A percentile compares a stretch with the other conserved stretches of the same genome.
These are phyloP conservation scores for Panulirus ornatus DNA, from an alignment of 1,140 invertebrate species.

Conservation along the genomic window DNA sequence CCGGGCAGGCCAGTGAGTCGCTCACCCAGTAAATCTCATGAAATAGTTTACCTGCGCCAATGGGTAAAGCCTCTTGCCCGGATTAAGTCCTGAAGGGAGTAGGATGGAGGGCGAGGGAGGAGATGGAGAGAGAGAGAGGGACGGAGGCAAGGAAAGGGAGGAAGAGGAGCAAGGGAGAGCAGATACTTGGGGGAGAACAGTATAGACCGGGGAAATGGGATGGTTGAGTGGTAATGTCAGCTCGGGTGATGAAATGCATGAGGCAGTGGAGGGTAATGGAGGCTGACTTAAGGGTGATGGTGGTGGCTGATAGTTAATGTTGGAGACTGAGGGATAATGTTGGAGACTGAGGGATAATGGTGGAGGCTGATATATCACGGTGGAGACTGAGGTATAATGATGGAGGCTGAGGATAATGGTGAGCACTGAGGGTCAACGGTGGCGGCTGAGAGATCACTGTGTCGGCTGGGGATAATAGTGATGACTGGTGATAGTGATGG, in stretches of 20 bases:
- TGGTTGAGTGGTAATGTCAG: not conserved
- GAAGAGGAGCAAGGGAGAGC: not conserved
- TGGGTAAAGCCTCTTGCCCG: constrained; percentile 24
- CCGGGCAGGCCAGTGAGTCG: not conserved
- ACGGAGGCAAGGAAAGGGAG: not conserved
- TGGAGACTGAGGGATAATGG: not conserved
- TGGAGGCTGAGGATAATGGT: not conserved
- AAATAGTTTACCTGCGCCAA: constrained; percentile 32
- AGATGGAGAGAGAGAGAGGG: not conserved
- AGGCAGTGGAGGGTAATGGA: not conserved
- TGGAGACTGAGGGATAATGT: not conserved
- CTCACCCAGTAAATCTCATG: constrained; percentile 23
- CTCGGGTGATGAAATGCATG: not conserved
- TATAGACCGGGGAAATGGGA: not conserved
- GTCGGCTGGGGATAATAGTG: too few relatives aligned
- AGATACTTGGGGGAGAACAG: not conserved
- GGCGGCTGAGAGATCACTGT: too few relatives aligned
- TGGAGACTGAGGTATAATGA: not conserved
- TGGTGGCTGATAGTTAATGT: not conserved
- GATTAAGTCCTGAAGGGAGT: constrained; percentile 13
- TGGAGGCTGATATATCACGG: not conserved
- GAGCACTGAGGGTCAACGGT: too few relatives aligned
- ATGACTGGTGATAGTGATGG: too few relatives aligned
- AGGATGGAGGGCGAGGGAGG: not conserved
- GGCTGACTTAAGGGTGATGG: too few relatives aligned